Evolutionary conservation across 2,113 vertebrate genomes (phyloP), one percentile per base, ranked within the genome.

Genomic region (Misgurnus anguillicaudatus): DNA sequence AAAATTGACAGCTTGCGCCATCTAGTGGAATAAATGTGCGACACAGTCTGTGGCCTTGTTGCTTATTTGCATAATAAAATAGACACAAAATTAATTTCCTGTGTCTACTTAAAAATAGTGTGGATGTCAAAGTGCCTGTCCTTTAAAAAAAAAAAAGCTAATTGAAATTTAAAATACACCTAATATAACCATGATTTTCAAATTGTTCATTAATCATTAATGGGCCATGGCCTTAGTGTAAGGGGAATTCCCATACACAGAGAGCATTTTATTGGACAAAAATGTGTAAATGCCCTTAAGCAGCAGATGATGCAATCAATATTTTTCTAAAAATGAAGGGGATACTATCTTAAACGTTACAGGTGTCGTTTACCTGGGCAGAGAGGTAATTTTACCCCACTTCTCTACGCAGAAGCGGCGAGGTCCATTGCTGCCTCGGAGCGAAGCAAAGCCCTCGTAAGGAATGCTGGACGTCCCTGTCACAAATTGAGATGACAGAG

Each of bases 381-480:
- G 94, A 78, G 97, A 96, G 2, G 96, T 96, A 91, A 98, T 98
- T 88, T 98, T 98, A 0, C 97, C 97, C 97, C 97, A 99, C 88
- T 98, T 98, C 89, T 99, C 97, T 83, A 99, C 96, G 42, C 97
- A 99, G 93, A 99, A 99, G 70, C 97, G 92, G 70, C 97, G 94
- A 0, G 97, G 97, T 57, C 97, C 97, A 0, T 98, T 99, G 85
- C 97, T 99, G 10, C 97, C 97, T 53, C 97, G 91, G 0, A 98
- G 92, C 45, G 97, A 97, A 58, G 97, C 96, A 48, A 99, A 99
- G 11, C 97, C 97, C 90, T 99, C 97, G 0, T 99, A 99, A 36
- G 97, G 97, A 86, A 99, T 97, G 87, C 97, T 99, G 84, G 97
- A 98, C 0, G 97, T 99, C 58, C 97, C 97, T n/a, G 97, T 99